These are phyloP conservation scores for Heterodera carotae DNA, from an alignment of 1,140 invertebrate genomes.

Conservation along the genomic window DNA sequence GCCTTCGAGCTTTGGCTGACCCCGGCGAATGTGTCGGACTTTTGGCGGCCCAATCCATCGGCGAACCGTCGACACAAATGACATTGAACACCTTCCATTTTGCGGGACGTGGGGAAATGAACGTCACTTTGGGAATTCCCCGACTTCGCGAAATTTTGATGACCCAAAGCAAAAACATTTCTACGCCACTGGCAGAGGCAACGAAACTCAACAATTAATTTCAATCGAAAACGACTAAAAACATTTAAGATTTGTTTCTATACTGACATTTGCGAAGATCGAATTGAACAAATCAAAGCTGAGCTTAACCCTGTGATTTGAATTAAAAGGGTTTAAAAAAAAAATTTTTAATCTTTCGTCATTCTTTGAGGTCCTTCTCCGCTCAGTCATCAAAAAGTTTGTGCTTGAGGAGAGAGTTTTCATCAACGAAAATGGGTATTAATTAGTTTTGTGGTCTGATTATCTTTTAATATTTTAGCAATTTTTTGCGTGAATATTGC, in stretches of 20 bases:
- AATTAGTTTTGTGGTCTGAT: not conserved
- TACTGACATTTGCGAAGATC: conserved; percentile 67
- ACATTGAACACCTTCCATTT: conserved; percentile 99
- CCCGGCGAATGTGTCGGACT: conserved; percentile 95
- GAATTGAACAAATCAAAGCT: conserved; percentile 71
- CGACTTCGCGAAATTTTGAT: conserved; percentile 93
- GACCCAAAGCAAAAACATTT: conserved; percentile 85
- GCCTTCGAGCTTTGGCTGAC: conserved; percentile 76
- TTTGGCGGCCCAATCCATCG: conserved; percentile 89
- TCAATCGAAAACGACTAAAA: not conserved
- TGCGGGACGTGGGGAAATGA: conserved; percentile 98
- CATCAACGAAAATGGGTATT: conserved; percentile 13
- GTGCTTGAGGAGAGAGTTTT: conserved; percentile 52
- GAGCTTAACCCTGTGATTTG: conserved; percentile 56
- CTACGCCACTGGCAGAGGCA: conserved; percentile 90
- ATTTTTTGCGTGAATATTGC: conserved; percentile 47
- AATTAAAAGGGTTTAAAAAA: not conserved
- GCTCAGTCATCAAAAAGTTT: conserved; percentile 56
- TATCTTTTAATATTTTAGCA: conserved; percentile 44
- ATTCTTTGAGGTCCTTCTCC: not conserved
- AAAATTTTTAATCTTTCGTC: not conserved
- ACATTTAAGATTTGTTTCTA: conserved; percentile 46
- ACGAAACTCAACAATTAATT: conserved; percentile 68
- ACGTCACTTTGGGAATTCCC: conserved; percentile 87
- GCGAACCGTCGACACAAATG: conserved; percentile 99